These are phyloP conservation scores for Mythimna albipuncta DNA, from an alignment of 2,888 invertebrate genomes.

Conservation along the genomic window DNA sequence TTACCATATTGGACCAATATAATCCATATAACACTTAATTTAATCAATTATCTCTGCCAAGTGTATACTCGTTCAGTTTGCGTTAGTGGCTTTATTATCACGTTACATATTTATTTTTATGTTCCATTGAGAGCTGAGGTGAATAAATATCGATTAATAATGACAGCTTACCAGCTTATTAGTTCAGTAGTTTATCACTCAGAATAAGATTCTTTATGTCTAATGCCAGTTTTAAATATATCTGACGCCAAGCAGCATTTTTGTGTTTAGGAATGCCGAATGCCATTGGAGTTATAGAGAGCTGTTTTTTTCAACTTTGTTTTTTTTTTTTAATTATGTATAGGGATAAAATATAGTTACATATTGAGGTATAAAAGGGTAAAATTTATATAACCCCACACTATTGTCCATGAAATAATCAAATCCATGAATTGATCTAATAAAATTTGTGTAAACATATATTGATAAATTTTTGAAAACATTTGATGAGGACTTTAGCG, in stretches of 20 bases:
- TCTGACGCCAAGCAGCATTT: conserved; percentile 7
- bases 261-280: conserved; percentile 10
- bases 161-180: conserved; percentile 50
- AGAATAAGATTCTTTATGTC: conserved; percentile 21
- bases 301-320: not conserved
- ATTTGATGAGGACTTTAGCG: not conserved
- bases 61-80: conserved; percentile 47
- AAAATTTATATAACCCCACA: too few species aligned
- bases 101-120: conserved; percentile 59
- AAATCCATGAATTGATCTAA: too few species aligned
- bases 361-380: too few species aligned
- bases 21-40: conserved; percentile 53
- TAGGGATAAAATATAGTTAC: too few species aligned
- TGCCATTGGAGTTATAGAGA: not conserved
- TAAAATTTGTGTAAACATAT: not conserved
- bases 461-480: not conserved
- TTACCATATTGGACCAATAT: conserved; percentile 54
- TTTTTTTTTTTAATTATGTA: not conserved
- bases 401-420: too few species aligned
- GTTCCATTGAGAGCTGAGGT: conserved; percentile 37
- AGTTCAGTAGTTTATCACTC: conserved; percentile 41
- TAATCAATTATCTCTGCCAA: conserved; percentile 61
- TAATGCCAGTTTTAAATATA: conserved; percentile 7
- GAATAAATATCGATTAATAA: conserved; percentile 58
- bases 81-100: conserved; percentile 59